Percentiles rank a stretch among this genome's conserved stretches.
Evolutionary conservation across 1,140 invertebrate species (phyloP).

Genomic region (Cheumatopsyche charites): DNA sequence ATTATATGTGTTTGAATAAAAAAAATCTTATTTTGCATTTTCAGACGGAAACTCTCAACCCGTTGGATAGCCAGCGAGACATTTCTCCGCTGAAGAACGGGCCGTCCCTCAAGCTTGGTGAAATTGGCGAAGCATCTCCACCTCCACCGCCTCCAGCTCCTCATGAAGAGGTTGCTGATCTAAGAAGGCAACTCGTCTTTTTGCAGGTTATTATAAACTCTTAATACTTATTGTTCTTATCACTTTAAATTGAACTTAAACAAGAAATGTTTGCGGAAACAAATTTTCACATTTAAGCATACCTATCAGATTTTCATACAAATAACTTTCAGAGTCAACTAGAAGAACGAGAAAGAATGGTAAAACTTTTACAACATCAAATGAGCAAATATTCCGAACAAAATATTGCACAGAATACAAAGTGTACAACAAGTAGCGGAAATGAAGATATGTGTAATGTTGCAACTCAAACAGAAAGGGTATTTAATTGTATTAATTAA

Average conservation of each 20-base stretch:
- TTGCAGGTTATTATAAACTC: conserved; percentile 65
- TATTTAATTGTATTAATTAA: conserved; percentile 41
- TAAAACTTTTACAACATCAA: conserved; percentile 60
- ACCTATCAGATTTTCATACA: not conserved
- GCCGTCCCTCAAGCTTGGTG: conserved; percentile 69
- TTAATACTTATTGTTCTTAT: not conserved
- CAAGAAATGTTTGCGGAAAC: too few relatives aligned
- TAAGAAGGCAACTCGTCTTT: conserved; percentile 77
- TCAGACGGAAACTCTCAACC: conserved; percentile 85
- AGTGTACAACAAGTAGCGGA: conserved; percentile 53
- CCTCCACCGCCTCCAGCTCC: conserved; percentile 57
- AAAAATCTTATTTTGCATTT: not conserved
- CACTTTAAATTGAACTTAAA: too few relatives aligned
- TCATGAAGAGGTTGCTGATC: conserved; percentile 73
- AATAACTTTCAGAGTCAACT: conserved; percentile 56
- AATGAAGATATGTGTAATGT: conserved; percentile 60
- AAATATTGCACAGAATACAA: conserved; percentile 35
- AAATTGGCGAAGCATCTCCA: conserved; percentile 65
- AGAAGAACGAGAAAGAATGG: conserved; percentile 60
- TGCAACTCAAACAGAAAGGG: conserved; percentile 61
- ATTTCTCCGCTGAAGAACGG: conserved; percentile 75
- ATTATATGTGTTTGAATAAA: not conserved
- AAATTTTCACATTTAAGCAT: not conserved
- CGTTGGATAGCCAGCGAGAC: conserved; percentile 69
- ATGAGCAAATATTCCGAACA: conserved; percentile 54